phyloP scores from a whole-genome alignment of 2,888 invertebrate species.

The Lepidocyrtinus sp. region DNA sequence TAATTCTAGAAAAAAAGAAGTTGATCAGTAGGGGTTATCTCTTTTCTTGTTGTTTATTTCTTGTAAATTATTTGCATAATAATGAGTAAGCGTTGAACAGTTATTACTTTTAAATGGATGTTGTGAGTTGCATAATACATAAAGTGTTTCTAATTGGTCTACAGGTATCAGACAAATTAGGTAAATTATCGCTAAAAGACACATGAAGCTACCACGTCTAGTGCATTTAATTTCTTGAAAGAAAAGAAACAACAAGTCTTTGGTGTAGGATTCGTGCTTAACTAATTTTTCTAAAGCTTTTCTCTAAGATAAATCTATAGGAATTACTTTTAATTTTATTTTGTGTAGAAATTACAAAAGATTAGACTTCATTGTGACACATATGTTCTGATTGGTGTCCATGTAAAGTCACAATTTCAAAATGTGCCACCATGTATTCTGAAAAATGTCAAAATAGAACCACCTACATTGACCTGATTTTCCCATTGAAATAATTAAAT shows the following conservation, averaged over 20 bases:
- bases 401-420: conserved; percentile 14
- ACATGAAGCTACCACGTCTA: no score
- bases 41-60: conserved; percentile 12
- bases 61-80: conserved; percentile 6
- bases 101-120: neutral
- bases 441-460: neutral
- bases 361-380: neutral
- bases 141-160: conserved; percentile 19
- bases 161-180: neutral
- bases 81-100: neutral
- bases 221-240: no score
- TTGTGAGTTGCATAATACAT: conserved; percentile 20
- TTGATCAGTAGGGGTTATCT: conserved; percentile 28
- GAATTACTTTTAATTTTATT: neutral
- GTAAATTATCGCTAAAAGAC: neutral
- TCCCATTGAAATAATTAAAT: neutral
- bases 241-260: no score
- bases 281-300: neutral
- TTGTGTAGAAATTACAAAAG: neutral
- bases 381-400: neutral
- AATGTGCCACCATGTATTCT: neutral
- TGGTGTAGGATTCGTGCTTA: neutral
- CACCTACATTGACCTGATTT: conserved; percentile 55
- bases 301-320: neutral
- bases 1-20: neutral